These are phyloP conservation scores for Dendrolimus kikuchii DNA, from an alignment of 1,140 invertebrate species.

Conservation along the genomic window DNA sequence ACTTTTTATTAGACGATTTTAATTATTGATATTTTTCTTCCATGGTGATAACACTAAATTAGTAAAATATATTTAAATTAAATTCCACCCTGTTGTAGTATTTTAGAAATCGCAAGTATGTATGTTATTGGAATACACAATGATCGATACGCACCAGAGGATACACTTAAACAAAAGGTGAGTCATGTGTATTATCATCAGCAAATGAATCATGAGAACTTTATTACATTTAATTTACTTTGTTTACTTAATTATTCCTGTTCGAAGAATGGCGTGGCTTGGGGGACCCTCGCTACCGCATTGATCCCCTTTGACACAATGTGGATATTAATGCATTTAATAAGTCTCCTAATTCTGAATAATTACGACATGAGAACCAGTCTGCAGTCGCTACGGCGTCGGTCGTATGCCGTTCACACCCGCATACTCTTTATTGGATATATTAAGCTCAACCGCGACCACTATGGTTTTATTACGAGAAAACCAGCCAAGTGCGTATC, in stretches of 20 bases:
- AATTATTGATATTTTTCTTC: too few relatives aligned
- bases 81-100: too few relatives aligned
- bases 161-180: not conserved
- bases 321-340: conserved; percentile 35
- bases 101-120: too few relatives aligned
- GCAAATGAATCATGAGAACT: too few relatives aligned
- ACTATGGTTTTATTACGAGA: too few relatives aligned
- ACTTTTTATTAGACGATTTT: too few relatives aligned
- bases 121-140: too few relatives aligned
- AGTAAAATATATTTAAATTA: too few relatives aligned
- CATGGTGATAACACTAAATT: too few relatives aligned
- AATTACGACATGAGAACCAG: conserved; percentile 42
- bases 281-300: not conserved
- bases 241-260: not conserved
- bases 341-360: conserved; percentile 43
- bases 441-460: too few relatives aligned
- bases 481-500: too few relatives aligned
- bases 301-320: conserved; percentile 10
- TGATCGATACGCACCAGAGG: too few relatives aligned
- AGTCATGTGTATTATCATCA: not conserved
- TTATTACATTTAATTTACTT: not conserved
- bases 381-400: conserved; percentile 21
- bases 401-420: conserved; percentile 25
- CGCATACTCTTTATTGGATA: conserved; percentile 56
- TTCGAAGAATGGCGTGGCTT: not conserved